Evolutionary conservation across 2,888 invertebrate species (phyloP), one percentile per base, ranked within the genome.

Genomic region (Callinectes sapidus): DNA sequence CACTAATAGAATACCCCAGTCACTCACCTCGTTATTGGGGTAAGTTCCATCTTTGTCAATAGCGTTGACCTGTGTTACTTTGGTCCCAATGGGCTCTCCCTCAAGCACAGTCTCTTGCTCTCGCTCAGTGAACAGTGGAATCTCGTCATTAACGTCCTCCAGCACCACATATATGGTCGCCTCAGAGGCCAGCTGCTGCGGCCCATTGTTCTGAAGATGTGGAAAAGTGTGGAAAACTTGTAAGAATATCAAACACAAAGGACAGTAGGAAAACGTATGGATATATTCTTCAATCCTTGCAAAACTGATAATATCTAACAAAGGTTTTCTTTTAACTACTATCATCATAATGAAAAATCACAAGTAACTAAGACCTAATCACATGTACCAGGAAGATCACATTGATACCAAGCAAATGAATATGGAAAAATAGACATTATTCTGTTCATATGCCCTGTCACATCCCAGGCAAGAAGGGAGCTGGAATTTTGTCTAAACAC

Each of bases 101-200:
- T 99, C 98, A 95, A 98, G 96, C 93, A 99, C 98, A 6, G 98
- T 98, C 96, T 98, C 98, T 96, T 98, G 98, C 96, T 98, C 98
- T 95, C 99, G 97, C 96, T 98, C 98, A 93, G 98, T 98, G 96
- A 99, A 99, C 95, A 98, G 96, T 42, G 99, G 99, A 95, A 98
- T 98, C 96, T 99, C 99, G 96, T 99, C 99, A 96, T 99, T 99
- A 93, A 99, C 98, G 96, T 99, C 99, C 96, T 98, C 98, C 94
- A 99, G 96, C 97, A 98, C 97, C 95, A 99, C 98, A 96, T 97
- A 98, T 95, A 99, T 98, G 71, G 98, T 98, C 61, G 98, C 98
- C 96, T 98, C 98, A 32, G 98, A 98, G 92, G 98, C 98, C 95
- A 99, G 96, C 96, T 99, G 99, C 95, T 98, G 98, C 91, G 98